Evolutionary conservation across 2,113 vertebrate species (phyloP).

Genomic region (Anser brachyrhynchus): DNA sequence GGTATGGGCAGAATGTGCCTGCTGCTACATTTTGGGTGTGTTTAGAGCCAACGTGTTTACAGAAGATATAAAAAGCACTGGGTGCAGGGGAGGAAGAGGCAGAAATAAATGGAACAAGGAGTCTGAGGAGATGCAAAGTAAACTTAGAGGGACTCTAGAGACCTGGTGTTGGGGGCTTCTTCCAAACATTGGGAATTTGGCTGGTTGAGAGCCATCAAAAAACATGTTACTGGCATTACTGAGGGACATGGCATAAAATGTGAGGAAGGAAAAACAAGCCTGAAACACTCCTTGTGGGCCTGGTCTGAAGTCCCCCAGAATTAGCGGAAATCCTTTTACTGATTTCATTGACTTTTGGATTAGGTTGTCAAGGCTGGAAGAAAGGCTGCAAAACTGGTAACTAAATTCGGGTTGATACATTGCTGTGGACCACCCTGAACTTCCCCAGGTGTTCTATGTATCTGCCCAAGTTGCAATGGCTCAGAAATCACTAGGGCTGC

Average conservation of each 20-base stretch:
- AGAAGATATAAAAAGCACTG: neutral
- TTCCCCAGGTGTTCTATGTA: neutral
- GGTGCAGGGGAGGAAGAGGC: neutral
- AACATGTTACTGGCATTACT: neutral
- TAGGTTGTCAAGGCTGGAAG: fast-evolving
- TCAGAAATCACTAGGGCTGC: neutral
- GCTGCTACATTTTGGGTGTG: neutral
- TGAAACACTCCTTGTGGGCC: neutral
- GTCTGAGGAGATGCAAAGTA: neutral
- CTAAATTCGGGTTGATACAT: neutral
- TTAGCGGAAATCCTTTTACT: neutral
- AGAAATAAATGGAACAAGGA: neutral
- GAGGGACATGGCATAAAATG: neutral
- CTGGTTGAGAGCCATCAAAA: neutral
- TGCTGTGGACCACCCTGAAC: neutral
- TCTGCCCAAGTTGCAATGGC: neutral
- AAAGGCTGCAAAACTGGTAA: neutral
- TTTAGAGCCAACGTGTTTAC: neutral
- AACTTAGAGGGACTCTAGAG: neutral
- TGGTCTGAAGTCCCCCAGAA: neutral
- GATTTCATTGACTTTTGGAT: neutral
- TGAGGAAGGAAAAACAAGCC: neutral
- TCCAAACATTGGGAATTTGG: neutral
- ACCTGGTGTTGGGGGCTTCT: fast-evolving
- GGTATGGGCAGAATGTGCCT: neutral